Evolutionary conservation across 2,113 vertebrate genomes (phyloP).

Genomic region (Todiramphus chloris): DNA sequence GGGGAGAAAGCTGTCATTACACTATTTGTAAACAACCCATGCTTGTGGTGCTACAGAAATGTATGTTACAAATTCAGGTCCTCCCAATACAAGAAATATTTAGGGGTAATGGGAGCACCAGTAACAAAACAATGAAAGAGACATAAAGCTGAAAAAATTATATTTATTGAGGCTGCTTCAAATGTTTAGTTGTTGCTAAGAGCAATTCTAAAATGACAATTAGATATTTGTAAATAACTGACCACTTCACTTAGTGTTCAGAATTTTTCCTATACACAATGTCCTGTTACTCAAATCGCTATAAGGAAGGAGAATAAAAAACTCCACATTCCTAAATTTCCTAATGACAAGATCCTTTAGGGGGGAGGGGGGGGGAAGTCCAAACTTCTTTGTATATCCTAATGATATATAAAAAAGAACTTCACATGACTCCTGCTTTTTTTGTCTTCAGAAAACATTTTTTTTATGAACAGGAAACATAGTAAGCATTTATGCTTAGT

Average conservation of each 20-base stretch:
- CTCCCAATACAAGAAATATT: background rate
- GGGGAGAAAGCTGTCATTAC: background rate
- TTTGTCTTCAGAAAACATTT: background rate
- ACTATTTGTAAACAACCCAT: background rate
- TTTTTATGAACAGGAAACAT: background rate
- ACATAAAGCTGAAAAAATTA: background rate
- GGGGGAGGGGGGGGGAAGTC: too few relatives aligned
- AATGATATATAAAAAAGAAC: background rate
- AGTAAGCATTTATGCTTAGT: background rate
- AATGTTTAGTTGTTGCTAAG: background rate
- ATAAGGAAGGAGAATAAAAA: background rate
- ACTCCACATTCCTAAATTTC: background rate
- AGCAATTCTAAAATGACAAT: background rate
- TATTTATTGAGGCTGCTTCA: background rate
- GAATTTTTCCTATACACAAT: background rate
- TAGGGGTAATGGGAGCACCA: background rate
- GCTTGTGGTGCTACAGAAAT: background rate
- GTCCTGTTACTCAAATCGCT: background rate
- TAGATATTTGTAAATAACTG: background rate
- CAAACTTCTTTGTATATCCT: background rate
- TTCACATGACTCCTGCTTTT: background rate
- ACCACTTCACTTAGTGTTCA: background rate
- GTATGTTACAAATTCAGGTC: background rate
- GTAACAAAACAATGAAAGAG: background rate
- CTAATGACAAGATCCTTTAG: background rate